These are phyloP conservation scores for Notothenia coriiceps DNA, from an alignment of 2,113 vertebrate species.

Conservation along the genomic window DNA sequence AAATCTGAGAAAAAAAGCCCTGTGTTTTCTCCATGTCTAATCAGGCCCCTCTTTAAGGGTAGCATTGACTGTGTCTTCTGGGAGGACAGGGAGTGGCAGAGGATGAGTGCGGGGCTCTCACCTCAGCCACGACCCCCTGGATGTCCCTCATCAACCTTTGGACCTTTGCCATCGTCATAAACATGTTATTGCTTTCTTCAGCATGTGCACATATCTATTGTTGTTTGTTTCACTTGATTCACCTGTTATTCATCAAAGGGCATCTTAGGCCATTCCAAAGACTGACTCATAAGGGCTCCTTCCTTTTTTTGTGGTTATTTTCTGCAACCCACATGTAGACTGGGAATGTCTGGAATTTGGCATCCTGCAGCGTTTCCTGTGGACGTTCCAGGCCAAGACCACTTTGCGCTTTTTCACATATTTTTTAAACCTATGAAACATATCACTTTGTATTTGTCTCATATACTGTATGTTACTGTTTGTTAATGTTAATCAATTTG, in stretches of 20 bases:
- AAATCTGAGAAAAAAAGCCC: constrained; percentile 4
- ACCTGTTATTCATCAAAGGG: constrained; percentile 27
- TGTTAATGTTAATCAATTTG: constrained; percentile 36
- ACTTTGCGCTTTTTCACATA: constrained; percentile 5
- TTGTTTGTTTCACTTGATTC: constrained; percentile 16
- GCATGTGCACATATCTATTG: constrained; percentile 46
- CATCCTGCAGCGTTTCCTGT: constrained; percentile 20
- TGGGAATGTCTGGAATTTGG: constrained; percentile 21
- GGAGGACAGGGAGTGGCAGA: constrained; percentile 18
- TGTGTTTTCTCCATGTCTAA: constrained; percentile 18
- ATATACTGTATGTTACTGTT: constrained; percentile 38
- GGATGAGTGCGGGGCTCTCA: constrained; percentile 35
- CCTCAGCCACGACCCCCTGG: constrained; percentile 14
- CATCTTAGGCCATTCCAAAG: constrained; percentile 62
- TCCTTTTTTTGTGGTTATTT: constrained; percentile 22
- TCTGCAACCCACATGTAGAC: constrained; percentile 20
- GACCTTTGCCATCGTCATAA: constrained; percentile 49
- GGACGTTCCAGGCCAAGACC: constrained; percentile 18
- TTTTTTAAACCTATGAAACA: constrained; percentile 9
- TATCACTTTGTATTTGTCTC: constrained; percentile 38
- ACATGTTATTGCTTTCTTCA: constrained; percentile 23
- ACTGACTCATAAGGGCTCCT: constrained; percentile 50
- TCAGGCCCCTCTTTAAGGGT: constrained; percentile 33
- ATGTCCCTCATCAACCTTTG: constrained; percentile 22
- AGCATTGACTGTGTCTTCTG: constrained; percentile 39